Conservation (phyloP, 2,113 vertebrate species). For the Cryptomyrus ogoouensis region DNA sequence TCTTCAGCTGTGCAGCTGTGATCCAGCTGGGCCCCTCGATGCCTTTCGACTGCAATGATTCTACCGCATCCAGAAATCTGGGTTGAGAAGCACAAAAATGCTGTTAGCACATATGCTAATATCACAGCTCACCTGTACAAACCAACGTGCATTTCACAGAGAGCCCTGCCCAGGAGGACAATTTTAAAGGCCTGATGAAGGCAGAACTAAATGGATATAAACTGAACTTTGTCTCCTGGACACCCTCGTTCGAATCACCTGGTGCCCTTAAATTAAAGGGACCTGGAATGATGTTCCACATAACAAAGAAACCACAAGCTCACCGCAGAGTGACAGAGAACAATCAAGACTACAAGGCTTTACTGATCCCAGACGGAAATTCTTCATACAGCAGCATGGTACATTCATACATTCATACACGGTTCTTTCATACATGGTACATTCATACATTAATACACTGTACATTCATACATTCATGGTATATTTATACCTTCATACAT, state of each 20-base stretch:
- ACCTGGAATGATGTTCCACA: neutral
- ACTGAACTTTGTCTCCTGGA: neutral
- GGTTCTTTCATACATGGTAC: too few relatives aligned
- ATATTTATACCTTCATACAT: too few relatives aligned
- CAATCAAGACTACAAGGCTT: neutral
- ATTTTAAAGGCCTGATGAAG: neutral
- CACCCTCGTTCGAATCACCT: neutral
- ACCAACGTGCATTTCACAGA: neutral
- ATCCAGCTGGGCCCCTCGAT: conserved; percentile 33
- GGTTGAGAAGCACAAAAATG: neutral
- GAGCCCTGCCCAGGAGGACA: neutral
- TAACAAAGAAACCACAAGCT: neutral
- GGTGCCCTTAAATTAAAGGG: neutral
- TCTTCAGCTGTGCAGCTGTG: conserved; percentile 36
- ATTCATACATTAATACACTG: too few relatives aligned
- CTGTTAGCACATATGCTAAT: neutral
- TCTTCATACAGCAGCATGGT: neutral
- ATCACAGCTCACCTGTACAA: neutral
- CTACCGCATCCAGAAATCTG: conserved; percentile 41
- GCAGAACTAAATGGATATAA: neutral
- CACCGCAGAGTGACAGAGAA: neutral
- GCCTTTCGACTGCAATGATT: conserved; percentile 29
- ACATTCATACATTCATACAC: too few relatives aligned
- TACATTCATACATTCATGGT: too few relatives aligned
- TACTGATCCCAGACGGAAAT: neutral